Base-by-base conservation (phyloP, 2,888 invertebrate species). In the Panzeria rudis region DNA sequence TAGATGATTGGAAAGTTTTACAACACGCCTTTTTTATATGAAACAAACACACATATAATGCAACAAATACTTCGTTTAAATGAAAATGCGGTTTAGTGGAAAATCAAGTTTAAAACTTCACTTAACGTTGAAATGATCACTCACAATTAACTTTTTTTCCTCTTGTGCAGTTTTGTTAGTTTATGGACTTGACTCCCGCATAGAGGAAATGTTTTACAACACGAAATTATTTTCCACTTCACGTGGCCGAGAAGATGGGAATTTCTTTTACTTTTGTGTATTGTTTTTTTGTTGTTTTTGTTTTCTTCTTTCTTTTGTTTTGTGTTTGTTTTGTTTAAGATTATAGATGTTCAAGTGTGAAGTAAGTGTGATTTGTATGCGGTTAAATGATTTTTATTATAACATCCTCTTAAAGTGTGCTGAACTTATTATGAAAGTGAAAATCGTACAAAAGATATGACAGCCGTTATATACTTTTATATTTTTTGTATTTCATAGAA, bases 341-440 rank as follows among this genome's bases (percentile, higher is more conserved):
- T 66, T 54, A 44, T 41, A 20, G 3, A 44, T 54, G 23, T 54
- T 61, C 29, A 47, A 66, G 56, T 72, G 72, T 73, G 25, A 20
- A 66, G 56, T 66, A 62, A 69, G 76, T 81, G 81, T 68, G 72
- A 69, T 78, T 78, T 82, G 68, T 85, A 82, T 78, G 85, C 85
- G 85, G 85, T 85, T 82, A 82, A 84, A 68, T 68, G 80, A 64
- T 72, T 86, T 86, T 86, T 83, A 86, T 85, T 86, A 84, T 84
- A 75, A 79, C 86, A 87, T 86, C 86, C 80, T 71, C 82, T 64
- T 78, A 83, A 73, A 84, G 86, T 86, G 87, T 90, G 91, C 89
- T 90, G 89, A 87, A 86, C 89, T 90, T 89, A 89, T 89, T 89
- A 89, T 89, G 90, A 91, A 91, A 91, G 90, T 91, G 91, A 91